Evolutionary conservation across 2,888 invertebrate genomes (phyloP).

Genomic region (Trypoxylon attenuatum): DNA sequence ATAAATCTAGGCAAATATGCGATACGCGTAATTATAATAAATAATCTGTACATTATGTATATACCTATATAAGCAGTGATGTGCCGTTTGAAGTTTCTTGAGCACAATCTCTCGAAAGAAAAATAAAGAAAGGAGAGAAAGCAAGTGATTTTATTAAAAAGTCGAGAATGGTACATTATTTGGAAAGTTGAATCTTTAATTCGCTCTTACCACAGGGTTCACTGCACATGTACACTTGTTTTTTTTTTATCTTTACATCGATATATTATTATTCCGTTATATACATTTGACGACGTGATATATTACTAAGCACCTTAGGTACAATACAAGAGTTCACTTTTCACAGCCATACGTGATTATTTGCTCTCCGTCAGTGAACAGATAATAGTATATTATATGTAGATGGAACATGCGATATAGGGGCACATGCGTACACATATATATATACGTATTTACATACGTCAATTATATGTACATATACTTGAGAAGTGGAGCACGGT

Average conservation of each 20-base stretch:
- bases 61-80: neutral
- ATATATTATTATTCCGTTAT: slow-evolving; percentile 73
- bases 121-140: slow-evolving; percentile 6
- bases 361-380: slow-evolving; percentile 74
- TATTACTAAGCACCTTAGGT: slow-evolving; percentile 75
- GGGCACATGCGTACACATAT: slow-evolving; percentile 35
- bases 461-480: slow-evolving; percentile 39
- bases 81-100: neutral
- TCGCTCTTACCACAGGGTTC: slow-evolving; percentile 55
- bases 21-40: slow-evolving; percentile 11
- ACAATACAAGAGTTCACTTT: slow-evolving; percentile 74
- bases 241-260: slow-evolving; percentile 67
- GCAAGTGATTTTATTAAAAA: slow-evolving; percentile 21
- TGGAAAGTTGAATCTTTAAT: slow-evolving; percentile 50
- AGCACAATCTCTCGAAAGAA: slow-evolving; percentile 2
- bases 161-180: slow-evolving; percentile 29
- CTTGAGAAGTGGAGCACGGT: slow-evolving; percentile 13
- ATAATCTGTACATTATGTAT: slow-evolving; percentile 19
- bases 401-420: neutral
- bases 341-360: slow-evolving; percentile 75
- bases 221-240: slow-evolving; percentile 63
- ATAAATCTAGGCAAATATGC: neutral
- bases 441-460: slow-evolving; percentile 40
- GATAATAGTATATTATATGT: slow-evolving; percentile 57
- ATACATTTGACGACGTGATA: slow-evolving; percentile 70